Conservation (phyloP, 2,113 vertebrate species). For the Zosterops hypoxanthus region DNA sequence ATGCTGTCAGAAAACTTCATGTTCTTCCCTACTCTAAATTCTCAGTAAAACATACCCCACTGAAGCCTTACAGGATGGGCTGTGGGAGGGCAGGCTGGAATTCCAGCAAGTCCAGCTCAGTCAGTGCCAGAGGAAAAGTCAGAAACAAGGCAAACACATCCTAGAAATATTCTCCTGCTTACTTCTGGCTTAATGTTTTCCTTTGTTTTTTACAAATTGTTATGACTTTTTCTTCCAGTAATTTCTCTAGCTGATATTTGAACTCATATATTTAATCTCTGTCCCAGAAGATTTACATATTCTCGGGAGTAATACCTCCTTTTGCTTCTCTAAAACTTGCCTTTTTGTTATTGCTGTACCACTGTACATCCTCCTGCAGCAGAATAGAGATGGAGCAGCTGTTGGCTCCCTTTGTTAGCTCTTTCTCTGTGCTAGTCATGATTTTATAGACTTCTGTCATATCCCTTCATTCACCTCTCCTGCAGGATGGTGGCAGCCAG, state of each 20-base stretch:
- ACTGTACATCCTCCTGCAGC: not conserved
- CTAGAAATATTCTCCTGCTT: not conserved
- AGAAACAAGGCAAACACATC: not conserved
- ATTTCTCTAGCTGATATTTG: not conserved
- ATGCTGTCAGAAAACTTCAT: not conserved
- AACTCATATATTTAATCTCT: not conserved
- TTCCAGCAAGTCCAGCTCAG: not conserved
- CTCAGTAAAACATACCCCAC: not conserved
- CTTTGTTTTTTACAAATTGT: not conserved
- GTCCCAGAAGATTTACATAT: not conserved
- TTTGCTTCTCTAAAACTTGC: not conserved
- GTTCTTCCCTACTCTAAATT: not conserved
- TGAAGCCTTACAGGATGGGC: fast-evolving
- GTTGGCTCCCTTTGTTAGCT: not conserved
- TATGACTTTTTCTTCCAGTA: not conserved
- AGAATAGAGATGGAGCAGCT: not conserved
- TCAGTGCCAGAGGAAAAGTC: not conserved
- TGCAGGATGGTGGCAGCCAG: not conserved
- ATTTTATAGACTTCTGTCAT: not conserved
- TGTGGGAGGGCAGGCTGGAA: not conserved
- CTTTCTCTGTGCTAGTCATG: not conserved
- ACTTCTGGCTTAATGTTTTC: not conserved
- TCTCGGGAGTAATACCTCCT: not conserved
- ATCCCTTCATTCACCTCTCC: not conserved
- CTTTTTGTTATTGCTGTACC: not conserved